Evolutionary conservation across 2,888 invertebrate species (phyloP).

Genomic region (Boloria euphrosyne): DNA sequence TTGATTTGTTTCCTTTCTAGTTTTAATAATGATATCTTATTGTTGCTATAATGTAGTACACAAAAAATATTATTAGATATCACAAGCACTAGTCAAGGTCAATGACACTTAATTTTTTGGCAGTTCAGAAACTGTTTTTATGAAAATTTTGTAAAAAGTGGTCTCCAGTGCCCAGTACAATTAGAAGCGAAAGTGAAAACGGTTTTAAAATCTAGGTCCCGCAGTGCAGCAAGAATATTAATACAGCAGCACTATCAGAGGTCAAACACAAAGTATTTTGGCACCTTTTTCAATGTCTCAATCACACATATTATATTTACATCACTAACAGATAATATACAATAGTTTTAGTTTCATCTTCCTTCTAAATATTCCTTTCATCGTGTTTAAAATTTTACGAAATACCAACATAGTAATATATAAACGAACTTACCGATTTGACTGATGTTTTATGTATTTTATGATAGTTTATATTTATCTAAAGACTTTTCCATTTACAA

Average conservation of each 20-base stretch:
- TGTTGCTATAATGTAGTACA: too few relatives aligned
- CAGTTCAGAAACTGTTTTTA: neutral
- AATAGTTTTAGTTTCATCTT: constrained; percentile 22
- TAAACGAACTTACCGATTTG: constrained; percentile 57
- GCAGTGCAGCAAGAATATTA: constrained; percentile 55
- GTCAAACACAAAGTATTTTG: constrained; percentile 64
- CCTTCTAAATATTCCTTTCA: constrained; percentile 51
- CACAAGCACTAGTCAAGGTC: constrained; percentile 29
- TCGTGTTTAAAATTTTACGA: constrained; percentile 33
- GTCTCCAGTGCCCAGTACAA: neutral
- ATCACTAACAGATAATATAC: constrained; percentile 36
- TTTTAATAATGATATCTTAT: neutral
- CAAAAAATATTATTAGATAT: constrained; percentile 27
- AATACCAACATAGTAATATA: constrained; percentile 25
- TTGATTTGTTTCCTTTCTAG: neutral
- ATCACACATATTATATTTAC: constrained; percentile 26
- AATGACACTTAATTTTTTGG: constrained; percentile 6
- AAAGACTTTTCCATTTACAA: constrained; percentile 30
- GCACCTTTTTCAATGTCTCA: constrained; percentile 42
- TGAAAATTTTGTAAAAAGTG: neutral
- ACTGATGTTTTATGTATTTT: constrained; percentile 31
- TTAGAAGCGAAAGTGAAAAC: constrained; percentile 3
- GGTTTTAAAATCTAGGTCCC: constrained; percentile 51
- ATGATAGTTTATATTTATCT: constrained; percentile 16
- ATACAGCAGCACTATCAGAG: constrained; percentile 51